Evolutionary conservation across 2,797 vertebrate species (phyloP).

Genomic region (Morus bassanus): DNA sequence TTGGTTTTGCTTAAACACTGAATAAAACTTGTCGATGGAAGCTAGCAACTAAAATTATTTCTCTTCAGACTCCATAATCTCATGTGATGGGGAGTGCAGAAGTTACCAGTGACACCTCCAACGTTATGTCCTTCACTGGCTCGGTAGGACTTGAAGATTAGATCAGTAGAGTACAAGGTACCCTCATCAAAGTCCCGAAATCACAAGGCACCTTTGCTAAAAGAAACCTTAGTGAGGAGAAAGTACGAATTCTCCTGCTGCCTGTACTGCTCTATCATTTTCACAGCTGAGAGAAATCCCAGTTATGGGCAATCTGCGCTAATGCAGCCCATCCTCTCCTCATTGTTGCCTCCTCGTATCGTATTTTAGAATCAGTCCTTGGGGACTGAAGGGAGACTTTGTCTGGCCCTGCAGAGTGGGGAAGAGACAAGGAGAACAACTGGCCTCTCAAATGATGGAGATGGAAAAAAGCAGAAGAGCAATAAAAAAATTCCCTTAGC

Average conservation of each 20-base stretch:
- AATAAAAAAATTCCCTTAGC: not conserved
- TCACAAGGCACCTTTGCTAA: not conserved
- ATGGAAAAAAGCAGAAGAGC: not conserved
- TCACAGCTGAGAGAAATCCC: not conserved
- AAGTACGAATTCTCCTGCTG: not conserved
- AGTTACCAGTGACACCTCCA: not conserved
- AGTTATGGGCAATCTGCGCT: not conserved
- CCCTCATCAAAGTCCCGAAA: not conserved
- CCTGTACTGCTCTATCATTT: not conserved
- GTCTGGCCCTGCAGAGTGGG: not conserved
- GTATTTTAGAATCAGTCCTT: not conserved
- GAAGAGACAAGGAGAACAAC: not conserved
- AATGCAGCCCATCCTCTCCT: not conserved
- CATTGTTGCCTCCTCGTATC: not conserved
- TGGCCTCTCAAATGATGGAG: not conserved
- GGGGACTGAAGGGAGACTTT: not conserved
- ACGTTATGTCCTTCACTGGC: not conserved
- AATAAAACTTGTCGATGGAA: not conserved
- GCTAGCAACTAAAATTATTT: not conserved
- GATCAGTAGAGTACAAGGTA: not conserved
- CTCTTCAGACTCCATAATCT: not conserved
- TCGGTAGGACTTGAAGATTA: not conserved
- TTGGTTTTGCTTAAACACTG: not conserved
- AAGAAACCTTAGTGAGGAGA: not conserved
- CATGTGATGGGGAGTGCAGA: not conserved